Base-by-base conservation (phyloP, 2,113 vertebrate species). In the Chauna torquata region DNA sequence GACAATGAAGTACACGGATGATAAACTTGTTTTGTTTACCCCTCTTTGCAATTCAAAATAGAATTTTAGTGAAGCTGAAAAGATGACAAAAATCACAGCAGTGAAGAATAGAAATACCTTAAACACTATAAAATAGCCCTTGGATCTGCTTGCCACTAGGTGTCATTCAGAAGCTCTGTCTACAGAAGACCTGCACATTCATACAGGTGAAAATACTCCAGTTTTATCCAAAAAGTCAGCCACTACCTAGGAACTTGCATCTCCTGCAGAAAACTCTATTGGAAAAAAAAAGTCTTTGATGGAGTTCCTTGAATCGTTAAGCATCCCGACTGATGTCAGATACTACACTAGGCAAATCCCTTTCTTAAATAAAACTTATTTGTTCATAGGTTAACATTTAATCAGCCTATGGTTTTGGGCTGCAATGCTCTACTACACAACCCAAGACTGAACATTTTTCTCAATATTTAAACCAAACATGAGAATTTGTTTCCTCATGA, bases 11-110 rank as follows among this genome's bases (percentile, higher is more conserved):
- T 30, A 50, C 1, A 81, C 7, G 70, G 69, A 83, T 5, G 2
- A 82, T 59, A 38, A 80, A 93, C 57, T 72, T 61, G 54, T 20
- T 88, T 74, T 86, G 50, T 65, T 93, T 91, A 92, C 47, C 52
- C 55, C 74, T 68, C 88, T 93, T 64, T 74, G 86, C 49, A 94
- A 93, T 95, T 93, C 74, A 82, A 86, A 96, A 68, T 0, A 68
- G 74, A 91, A 94, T 45, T 75, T 72, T 76, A 91, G 65, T 52
- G 57, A 92, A 72, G 61, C 52, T 88, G 77, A 84, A 92, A 92
- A 90, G 69, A 91, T 69, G 40, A 84, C 49, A 88, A 92, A 90
- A 90, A 68, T 64, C 44, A 76, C 34, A 87, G 52, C 52, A 86
- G 9, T 50, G 50, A 84, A 70, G 89, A 92, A 12, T 2, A 69